Conservation (phyloP, 2,113 vertebrate species). For the Calidris pugnax region DNA sequence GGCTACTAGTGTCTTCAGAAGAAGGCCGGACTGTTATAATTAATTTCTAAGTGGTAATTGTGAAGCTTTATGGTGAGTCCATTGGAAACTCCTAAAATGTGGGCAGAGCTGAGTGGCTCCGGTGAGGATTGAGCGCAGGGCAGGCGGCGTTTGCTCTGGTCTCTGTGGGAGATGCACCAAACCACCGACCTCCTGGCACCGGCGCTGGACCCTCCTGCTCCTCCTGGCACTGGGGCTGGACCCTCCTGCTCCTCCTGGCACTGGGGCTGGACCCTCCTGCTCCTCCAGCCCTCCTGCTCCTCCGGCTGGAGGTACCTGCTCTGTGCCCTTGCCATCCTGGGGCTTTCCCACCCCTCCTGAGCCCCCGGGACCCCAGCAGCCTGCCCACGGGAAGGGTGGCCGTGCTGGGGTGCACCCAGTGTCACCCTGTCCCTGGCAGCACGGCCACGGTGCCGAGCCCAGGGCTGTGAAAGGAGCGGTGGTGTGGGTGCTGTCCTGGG, state of each 20-base stretch:
- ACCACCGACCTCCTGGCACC: not conserved
- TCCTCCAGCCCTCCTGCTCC: not conserved
- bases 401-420: not conserved
- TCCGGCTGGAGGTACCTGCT: rapidly evolving
- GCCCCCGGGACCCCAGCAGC: not conserved
- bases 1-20: not conserved
- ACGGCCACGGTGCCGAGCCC: not conserved
- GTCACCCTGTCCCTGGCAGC: not conserved
- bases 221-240: not conserved
- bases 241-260: not conserved
- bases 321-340: not conserved
- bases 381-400: not conserved
- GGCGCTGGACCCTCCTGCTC: not conserved
- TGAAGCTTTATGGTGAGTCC: not conserved
- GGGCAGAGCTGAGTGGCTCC: not conserved
- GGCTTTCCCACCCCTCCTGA: not conserved
- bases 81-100: not conserved
- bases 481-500: rapidly evolving
- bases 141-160: not conserved
- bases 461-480: not conserved
- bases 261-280: not conserved
- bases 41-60: not conserved
- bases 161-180: not conserved
- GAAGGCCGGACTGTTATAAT: not conserved
- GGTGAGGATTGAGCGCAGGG: not conserved